Percentiles rank a stretch among this genome's conserved stretches.
Conservation (phyloP, 2,113 vertebrate species). For the Procapra przewalskii region DNA sequence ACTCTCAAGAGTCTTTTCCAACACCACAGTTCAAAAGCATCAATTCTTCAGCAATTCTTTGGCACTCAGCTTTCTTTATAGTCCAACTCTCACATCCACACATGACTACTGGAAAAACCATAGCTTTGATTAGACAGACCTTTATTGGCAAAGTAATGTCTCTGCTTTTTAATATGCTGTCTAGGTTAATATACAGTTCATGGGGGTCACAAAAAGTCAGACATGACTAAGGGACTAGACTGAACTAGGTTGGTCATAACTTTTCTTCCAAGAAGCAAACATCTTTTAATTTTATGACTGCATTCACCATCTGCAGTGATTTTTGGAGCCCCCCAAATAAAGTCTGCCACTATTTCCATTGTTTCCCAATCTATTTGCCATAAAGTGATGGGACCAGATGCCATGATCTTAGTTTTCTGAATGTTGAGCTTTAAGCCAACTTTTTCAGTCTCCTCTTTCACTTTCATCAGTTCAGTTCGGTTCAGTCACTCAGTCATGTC, state of each 20-base stretch:
- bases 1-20: not conserved
- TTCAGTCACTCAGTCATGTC: too few relatives aligned
- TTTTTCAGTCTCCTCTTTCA: too few relatives aligned
- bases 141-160: not conserved
- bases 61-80: not conserved
- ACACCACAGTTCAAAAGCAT: not conserved
- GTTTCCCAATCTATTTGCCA: too few relatives aligned
- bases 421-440: too few relatives aligned
- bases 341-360: too few relatives aligned
- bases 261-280: too few relatives aligned
- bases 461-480: too few relatives aligned
- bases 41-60: not conserved
- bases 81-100: not conserved
- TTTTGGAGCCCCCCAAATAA: too few relatives aligned
- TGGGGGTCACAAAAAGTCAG: not conserved
- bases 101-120: not conserved
- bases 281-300: too few relatives aligned
- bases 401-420: too few relatives aligned
- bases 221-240: not conserved
- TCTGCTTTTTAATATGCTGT: not conserved
- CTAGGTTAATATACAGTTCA: not conserved
- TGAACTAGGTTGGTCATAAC: not conserved
- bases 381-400: too few relatives aligned
- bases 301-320: too few relatives aligned
- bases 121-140: not conserved